phyloP scores from a whole-genome alignment of 2,797 vertebrate genomes.

The Fundulus diaphanus region DNA sequence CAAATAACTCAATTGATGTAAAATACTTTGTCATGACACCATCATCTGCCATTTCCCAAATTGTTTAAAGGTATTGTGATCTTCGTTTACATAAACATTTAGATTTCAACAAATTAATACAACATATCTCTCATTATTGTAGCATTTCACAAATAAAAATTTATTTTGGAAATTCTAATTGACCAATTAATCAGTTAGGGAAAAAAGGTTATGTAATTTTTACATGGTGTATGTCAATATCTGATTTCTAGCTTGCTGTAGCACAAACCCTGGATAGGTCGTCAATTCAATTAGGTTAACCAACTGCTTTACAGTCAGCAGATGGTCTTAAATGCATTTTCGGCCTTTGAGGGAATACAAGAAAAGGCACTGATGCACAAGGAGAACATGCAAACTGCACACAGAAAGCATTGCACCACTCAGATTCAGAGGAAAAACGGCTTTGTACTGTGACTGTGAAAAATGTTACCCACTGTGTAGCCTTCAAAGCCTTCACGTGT shows the following conservation, averaged over 20 bases:
- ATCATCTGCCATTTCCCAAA: too few species aligned
- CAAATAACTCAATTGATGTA: too few species aligned
- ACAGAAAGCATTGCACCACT: not conserved
- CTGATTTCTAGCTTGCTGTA: not conserved
- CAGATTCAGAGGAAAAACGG: not conserved
- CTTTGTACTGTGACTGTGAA: slow-evolving; percentile 1
- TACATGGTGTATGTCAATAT: not conserved
- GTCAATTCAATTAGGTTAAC: too few species aligned
- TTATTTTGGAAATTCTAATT: not conserved
- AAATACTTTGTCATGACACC: too few species aligned
- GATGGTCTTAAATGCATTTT: too few species aligned
- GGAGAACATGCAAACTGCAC: not conserved
- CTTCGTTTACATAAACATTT: too few species aligned
- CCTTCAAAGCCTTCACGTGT: not conserved
- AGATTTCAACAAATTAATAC: too few species aligned
- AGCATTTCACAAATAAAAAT: not conserved
- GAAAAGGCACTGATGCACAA: not conserved
- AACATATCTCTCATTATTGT: not conserved
- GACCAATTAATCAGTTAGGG: not conserved
- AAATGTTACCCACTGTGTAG: not conserved
- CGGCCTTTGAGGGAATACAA: too few species aligned
- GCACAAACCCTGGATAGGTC: too few species aligned
- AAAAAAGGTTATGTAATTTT: not conserved
- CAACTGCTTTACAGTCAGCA: too few species aligned
- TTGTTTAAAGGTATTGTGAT: too few species aligned